Percentiles rank a stretch among this genome's conserved stretches.
Conservation (phyloP, 2,888 invertebrate species). For the Chalcosyrphus nemorum region DNA sequence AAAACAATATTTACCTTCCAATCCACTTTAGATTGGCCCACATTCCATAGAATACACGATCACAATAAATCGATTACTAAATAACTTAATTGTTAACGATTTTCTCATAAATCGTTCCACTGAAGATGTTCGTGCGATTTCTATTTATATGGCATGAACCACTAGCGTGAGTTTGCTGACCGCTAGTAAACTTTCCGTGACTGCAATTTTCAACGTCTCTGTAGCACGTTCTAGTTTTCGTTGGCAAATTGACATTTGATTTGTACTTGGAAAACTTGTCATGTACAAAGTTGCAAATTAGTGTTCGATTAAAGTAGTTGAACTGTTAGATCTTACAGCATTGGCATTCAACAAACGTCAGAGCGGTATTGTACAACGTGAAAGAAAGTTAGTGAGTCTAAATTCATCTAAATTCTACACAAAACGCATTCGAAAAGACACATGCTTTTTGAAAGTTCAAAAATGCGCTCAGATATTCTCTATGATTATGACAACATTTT, state of each 20-base stretch:
- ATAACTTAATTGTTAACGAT: slow-evolving; percentile 12
- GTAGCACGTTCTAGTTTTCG: neutral
- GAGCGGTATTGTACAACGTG: too few species aligned
- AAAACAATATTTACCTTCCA: neutral
- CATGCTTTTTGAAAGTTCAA: too few species aligned
- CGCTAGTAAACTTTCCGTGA: slow-evolving; percentile 22
- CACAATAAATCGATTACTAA: slow-evolving; percentile 27
- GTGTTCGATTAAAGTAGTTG: neutral
- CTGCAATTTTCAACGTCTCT: neutral
- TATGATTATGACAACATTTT: too few species aligned
- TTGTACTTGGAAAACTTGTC: neutral
- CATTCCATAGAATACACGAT: neutral
- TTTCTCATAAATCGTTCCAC: slow-evolving; percentile 17
- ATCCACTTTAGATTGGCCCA: neutral
- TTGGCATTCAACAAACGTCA: too few species aligned
- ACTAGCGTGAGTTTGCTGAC: slow-evolving; percentile 16
- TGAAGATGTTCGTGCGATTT: slow-evolving; percentile 20
- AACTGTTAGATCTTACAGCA: neutral
- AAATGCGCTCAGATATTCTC: too few species aligned
- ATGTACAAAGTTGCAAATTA: neutral
- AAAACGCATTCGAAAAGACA: too few species aligned
- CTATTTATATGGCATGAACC: slow-evolving; percentile 14
- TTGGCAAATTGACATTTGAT: neutral
- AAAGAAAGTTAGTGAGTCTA: too few species aligned
- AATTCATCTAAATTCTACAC: too few species aligned